Base-by-base conservation (phyloP, 2,797 vertebrate genomes). In the Danionella dracula region DNA sequence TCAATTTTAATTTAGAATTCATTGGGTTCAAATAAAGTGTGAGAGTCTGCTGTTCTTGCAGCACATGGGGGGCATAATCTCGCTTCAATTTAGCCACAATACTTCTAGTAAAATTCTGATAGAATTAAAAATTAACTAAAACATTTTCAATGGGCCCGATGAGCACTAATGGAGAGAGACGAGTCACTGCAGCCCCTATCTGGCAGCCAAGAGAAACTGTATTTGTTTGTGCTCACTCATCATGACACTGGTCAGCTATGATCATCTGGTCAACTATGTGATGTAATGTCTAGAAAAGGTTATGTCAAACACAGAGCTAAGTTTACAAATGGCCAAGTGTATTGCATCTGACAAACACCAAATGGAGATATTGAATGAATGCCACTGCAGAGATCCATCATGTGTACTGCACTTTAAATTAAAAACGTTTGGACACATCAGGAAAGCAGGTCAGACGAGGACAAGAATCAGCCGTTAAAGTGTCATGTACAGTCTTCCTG, bases 401-500 rank as follows among this genome's bases (percentile, higher is more conserved):
- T 55, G 31, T 10, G 31, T 13, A 27, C 48, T 15, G 11, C 11
- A 31, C 50, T 61, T 12, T 42, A 75, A 61, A 74, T 4, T 51
- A 12, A 29, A 70, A n/a, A 38, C 4, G 62, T 63, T 73, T 57
- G 58, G 29, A 50, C 9, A 46, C 19, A 65, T 63, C 67, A 73
- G 74, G 68, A 80, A 73, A 35, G 1, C 20, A 23, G 82, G 76
- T 82, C 82, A 79, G 73, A 79, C 32, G 0, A 66, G 82, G 80
- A 80, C 75, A 64, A 54, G 4, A 66, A 49, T 53, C 53, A 67
- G 71, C 76, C 23, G 29, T 65, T 69, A 73, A 70, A 53, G 56
- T 5, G 1, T 73, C 68, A 60, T 5, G 4, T 19, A 19, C 45
- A 64, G 63, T 19, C 71, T 76, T 80, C 68, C 73, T 71, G 58